Evolutionary conservation across 2,888 invertebrate genomes (phyloP), one percentile per base, ranked within the genome.

Genomic region (Standfussiana lucernea): DNA sequence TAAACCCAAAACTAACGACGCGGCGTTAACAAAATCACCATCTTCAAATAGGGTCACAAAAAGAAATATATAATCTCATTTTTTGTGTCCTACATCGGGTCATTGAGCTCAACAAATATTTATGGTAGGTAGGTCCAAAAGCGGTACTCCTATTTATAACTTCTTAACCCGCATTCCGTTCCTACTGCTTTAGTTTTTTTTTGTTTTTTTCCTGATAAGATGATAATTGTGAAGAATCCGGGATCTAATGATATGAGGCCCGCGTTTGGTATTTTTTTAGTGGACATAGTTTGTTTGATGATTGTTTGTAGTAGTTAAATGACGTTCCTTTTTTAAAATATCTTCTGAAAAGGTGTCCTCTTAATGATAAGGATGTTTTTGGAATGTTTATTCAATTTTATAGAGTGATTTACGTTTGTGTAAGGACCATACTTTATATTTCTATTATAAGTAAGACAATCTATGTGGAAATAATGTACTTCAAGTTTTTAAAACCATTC

Each of bases 71-170:
- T 37, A 35, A 11, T 37, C 21, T 24, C 28, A 21, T 50, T 59
- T 69, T 59, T 67, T 80, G 59, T 84, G 32, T 42, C 18, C n/a
- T 13, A 28, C 61, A 15, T 32, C 64, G 56, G 80, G 75, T 80
- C 83, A 53, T 53, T 75, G 73, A n/a, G 53, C 81, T 53, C 28
- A 21, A 73, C 76, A 80, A 85, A 84, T 82, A 78, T 82, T 75
- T 75, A 32, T 71, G 7, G 18, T 59, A 21, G 18, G 32, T 59
- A 42, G n/a, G n/a, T n/a, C n/a, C n/a, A n/a, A n/a, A n/a, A n/a
- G n/a, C n/a, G n/a, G 28, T 73, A 61, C 47, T 61, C 13, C 64
- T 64, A 47, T 47, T 37, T 37, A 21, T 45, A 32, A 32, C 21
- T 59, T 47, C 47, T 50, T 50, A 65, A 72, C 69, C 74, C 77